Base-by-base conservation (phyloP, 2,797 vertebrate genomes). In the Xiphorhynchus erythropygius region DNA sequence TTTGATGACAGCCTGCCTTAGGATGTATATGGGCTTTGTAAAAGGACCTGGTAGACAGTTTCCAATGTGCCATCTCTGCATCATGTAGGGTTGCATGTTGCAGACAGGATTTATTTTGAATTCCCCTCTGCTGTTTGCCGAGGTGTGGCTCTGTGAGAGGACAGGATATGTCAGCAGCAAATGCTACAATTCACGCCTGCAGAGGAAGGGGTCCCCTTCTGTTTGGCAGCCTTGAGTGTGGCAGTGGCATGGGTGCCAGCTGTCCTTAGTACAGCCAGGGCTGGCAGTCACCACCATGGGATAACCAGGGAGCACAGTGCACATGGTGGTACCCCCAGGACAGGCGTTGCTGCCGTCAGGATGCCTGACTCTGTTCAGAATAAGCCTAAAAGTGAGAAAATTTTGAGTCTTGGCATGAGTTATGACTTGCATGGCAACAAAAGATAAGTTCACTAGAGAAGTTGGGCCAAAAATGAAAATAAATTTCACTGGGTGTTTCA, bases 401-500 rank as follows among this genome's bases (percentile, higher is more conserved):
- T 67, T 30, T 62, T 55, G 65, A 90, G 63, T 53, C 44, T 55
- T 95, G 91, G 65, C 77, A 60, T 89, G 63, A 87, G 74, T 81
- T 79, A 33, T 35, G 70, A 64, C 79, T 94, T 76, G 65, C 49
- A 69, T 76, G 77, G 92, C 79, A 91, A 44, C 44, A 90, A 1
- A 25, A 90, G 64, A 89, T 89, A 87, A 94, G 80, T 74, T 87
- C 17, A 9, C 30, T 77, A 90, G 32, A 85, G 80, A 55, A 39
- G 57, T 78, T 49, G 76, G 70, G 89, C 89, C 90, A 95, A 91
- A 91, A 92, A 89, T 25, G 67, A 82, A 86, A 93, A 89, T 90
- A 84, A 88, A 91, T 90, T 88, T 91, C 23, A 3, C 63, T 78
- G 83, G 59, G 53, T 88, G 80, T 91, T 96, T 91, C 91, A 73